Base-by-base conservation (phyloP, 2,113 vertebrate species). In the Ranitomeya imitator region DNA sequence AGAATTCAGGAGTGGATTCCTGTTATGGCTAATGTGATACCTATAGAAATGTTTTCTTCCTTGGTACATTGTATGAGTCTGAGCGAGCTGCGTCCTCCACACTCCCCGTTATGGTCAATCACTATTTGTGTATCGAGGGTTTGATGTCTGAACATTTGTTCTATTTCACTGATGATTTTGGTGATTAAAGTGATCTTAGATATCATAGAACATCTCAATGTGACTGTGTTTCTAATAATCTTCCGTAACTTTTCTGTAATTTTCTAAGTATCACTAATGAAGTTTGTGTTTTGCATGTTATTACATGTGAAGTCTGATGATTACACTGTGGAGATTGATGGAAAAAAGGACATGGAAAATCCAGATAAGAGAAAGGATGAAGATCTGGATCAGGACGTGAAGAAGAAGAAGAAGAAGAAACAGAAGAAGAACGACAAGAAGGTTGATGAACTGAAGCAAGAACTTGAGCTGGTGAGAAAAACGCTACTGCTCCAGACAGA, bases 401-500 rank as follows among this genome's bases (percentile, higher is more conserved):
- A 88, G 18, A 87, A 87, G 74, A 92, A 83, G 74, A 92, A 83
- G 7, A 87, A 69, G 76, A 93, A 93, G 86, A 92, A 90, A 84
- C 86, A 91, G n/a, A 93, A 91, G 65, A 89, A 90, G 67, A 90
- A 90, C 59, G 79, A 63, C 18, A 90, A 85, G 91, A 92, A 88
- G n/a, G 86, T 92, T 45, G 90, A 93, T 31, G 92, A 93, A 0
- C 93, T 93, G 1, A 95, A 94, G 87, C 93, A 95, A 61, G 94
- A 94, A 60, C 79, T 93, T 78, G 93, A 94, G 19, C 86, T 96
- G 95, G 95, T 96, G 90, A 95, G 95, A 52, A 83, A 26, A 55
- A 52, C 51, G 55, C 2, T 37, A 2, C 26, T 37, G 16, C 12
- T 8, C 11, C 71, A 16, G 7, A 37, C 26, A n/a, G n/a, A n/a